These are phyloP conservation scores for Lissocephala sabroskyi DNA, from an alignment of 2,888 invertebrate genomes.

Conservation along the genomic window DNA sequence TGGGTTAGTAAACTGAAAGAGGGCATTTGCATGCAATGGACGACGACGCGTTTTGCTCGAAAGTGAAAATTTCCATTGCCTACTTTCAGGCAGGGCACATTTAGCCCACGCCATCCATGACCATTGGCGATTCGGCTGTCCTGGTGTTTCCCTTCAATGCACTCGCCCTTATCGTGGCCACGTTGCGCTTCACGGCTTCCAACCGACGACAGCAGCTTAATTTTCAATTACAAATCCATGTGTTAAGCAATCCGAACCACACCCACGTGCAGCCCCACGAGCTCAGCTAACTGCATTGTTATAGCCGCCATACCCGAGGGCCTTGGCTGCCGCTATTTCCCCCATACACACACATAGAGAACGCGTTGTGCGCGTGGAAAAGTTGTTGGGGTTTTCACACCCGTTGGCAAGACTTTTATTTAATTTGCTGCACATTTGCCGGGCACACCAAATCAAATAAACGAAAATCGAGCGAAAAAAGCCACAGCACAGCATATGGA, in stretches of 20 bases:
- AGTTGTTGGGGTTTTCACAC: too few relatives aligned
- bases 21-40: slow-evolving; percentile 6
- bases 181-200: too few relatives aligned
- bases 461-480: too few relatives aligned
- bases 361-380: too few relatives aligned
- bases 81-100: too few relatives aligned
- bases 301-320: not conserved
- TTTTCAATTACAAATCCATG: slow-evolving; percentile 56
- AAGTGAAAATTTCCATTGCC: slow-evolving; percentile 15
- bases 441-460: slow-evolving; percentile 26
- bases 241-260: slow-evolving; percentile 14
- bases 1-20: slow-evolving; percentile 45
- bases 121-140: too few relatives aligned
- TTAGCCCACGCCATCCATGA: too few relatives aligned
- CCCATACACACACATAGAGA: slow-evolving; percentile 1
- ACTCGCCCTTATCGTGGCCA: too few relatives aligned
- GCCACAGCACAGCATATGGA: too few relatives aligned
- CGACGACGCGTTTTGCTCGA: slow-evolving; percentile 5
- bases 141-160: too few relatives aligned
- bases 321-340: too few relatives aligned
- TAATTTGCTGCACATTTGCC: slow-evolving; percentile 31
- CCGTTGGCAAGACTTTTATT: slow-evolving; percentile 31
- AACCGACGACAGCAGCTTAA: slow-evolving; percentile 51
- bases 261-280: slow-evolving; percentile 8
- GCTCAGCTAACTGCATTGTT: not conserved